Evolutionary conservation across 2,797 vertebrate species (phyloP), one percentile per base, ranked within the genome.

Genomic region (Austrolebias charrua): DNA sequence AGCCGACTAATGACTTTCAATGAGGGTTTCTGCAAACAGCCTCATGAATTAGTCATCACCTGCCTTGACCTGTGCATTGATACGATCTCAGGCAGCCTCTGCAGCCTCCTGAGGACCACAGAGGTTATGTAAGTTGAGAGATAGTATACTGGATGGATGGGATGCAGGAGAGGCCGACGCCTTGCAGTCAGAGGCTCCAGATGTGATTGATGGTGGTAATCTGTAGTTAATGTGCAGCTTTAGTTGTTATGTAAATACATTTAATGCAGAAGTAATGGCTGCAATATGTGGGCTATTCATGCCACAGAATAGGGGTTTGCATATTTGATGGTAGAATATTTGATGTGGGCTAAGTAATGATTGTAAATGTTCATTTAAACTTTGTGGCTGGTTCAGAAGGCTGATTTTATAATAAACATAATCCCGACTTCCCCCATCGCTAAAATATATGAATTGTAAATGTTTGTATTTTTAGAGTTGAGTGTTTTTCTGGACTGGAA

Each of bases 21-120:
- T 20, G 24, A 76, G 74, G 45, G 24, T 46, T 79, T 67, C 60
- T 31, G 63, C 75, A 55, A 78, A 66, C 76, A 50, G 66, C 67
- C 61, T 81, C 80, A 86, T 83, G 82, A 87, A 86, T 87, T 80
- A 86, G 69, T 84, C 71, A 86, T 81, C 50, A 16, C 71, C 57
- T 73, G 83, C 69, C 35, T 60, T 75, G 78, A 88, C 82, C 82
- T 75, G 73, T 29, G 63, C 61, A 2, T 6, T 42, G 83, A 87
- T 84, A 76, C 62, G n/a, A 72, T 82, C 79, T 69, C 60, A 66
- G 70, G 14, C 64, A 48, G 63, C 38, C 56, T 48, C 57, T 0
- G 65, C 70, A 60, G 72, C 66, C 67, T 77, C 80, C 63, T 1
- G 52, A 60, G 78, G 62, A 60, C 52, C 65, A 15, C 40, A 19